A percentile compares a stretch with the other conserved stretches of the same genome.
These are phyloP conservation scores for Dorcus parallelipipedus DNA, from an alignment of 2,888 invertebrate species.

Conservation along the genomic window DNA sequence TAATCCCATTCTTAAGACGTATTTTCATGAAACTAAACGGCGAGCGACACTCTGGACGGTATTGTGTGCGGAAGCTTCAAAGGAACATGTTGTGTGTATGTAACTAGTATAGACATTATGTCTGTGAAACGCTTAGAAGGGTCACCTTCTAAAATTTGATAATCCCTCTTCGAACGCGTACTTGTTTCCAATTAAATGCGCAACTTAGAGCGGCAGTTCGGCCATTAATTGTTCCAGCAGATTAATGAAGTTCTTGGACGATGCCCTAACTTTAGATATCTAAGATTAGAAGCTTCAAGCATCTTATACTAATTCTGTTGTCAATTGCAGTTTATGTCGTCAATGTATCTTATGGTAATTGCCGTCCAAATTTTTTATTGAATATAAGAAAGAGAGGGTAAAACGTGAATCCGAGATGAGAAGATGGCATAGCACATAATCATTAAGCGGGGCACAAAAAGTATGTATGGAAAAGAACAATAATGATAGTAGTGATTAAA, in stretches of 20 bases:
- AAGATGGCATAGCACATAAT: background rate
- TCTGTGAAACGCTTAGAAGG: background rate
- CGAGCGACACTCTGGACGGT: conserved; percentile 17
- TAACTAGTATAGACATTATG: too few species aligned
- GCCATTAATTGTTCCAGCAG: conserved; percentile 46
- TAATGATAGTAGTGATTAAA: conserved; percentile 49
- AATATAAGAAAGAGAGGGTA: too few species aligned
- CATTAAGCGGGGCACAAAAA: background rate
- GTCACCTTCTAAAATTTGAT: conserved; percentile 37
- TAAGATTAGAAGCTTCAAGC: conserved; percentile 39
- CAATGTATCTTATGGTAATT: conserved; percentile 4
- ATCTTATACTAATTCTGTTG: conserved; percentile 18
- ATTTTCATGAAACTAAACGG: conserved; percentile 17
- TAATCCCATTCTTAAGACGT: conserved; percentile 23
- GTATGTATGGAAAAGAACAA: conserved; percentile 23
- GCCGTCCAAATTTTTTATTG: background rate
- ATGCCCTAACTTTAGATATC: conserved; percentile 41
- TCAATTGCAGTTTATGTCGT: conserved; percentile 16
- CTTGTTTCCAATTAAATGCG: conserved; percentile 42
- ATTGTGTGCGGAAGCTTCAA: too few species aligned
- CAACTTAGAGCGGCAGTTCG: conserved; percentile 40
- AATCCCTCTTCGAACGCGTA: conserved; percentile 37
- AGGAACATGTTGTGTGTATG: too few species aligned
- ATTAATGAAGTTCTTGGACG: conserved; percentile 48
- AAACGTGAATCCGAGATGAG: too few species aligned